Percentiles rank a stretch among this genome's conserved stretches.
phyloP scores from a whole-genome alignment of 2,888 invertebrate genomes.

The Lucinisca nassula region DNA sequence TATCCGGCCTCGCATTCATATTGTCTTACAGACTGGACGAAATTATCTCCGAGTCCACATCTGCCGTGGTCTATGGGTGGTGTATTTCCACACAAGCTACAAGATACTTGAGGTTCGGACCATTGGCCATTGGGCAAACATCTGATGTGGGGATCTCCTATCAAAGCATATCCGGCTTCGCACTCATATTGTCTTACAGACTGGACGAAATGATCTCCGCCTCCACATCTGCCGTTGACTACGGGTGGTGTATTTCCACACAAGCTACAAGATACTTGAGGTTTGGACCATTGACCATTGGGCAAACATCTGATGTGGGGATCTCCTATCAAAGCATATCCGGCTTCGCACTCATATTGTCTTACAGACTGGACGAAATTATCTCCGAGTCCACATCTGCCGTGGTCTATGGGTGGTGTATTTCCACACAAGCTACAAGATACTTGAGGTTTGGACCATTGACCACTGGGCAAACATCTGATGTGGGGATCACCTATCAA shows the following conservation, averaged over 20 bases:
- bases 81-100: conserved; percentile 9
- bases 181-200: conserved; percentile 19
- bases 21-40: conserved; percentile 13
- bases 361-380: conserved; percentile 8
- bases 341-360: conserved; percentile 10
- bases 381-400: conserved; percentile 6
- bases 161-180: conserved; percentile 20
- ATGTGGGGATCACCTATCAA: conserved; percentile 34
- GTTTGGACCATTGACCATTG: conserved; percentile 19
- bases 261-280: conserved; percentile 11
- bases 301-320: conserved; percentile 24
- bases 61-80: conserved; percentile 20
- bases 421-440: not conserved
- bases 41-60: conserved; percentile 6
- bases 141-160: conserved; percentile 27
- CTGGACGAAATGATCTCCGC: conserved; percentile 6
- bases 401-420: conserved; percentile 15
- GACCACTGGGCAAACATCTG: conserved; percentile 34
- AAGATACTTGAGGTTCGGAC: conserved; percentile 29
- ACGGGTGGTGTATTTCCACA: conserved; percentile 13
- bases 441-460: conserved; percentile 21
- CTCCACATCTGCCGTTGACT: conserved; percentile 19
- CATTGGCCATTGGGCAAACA: conserved; percentile 21
- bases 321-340: conserved; percentile 16
- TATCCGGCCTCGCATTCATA: conserved; percentile 35